A percentile compares a stretch with the other conserved stretches of the same genome.
Evolutionary conservation across 1,140 invertebrate species (phyloP).

Genomic region (Caenorhabditis inopinata): DNA sequence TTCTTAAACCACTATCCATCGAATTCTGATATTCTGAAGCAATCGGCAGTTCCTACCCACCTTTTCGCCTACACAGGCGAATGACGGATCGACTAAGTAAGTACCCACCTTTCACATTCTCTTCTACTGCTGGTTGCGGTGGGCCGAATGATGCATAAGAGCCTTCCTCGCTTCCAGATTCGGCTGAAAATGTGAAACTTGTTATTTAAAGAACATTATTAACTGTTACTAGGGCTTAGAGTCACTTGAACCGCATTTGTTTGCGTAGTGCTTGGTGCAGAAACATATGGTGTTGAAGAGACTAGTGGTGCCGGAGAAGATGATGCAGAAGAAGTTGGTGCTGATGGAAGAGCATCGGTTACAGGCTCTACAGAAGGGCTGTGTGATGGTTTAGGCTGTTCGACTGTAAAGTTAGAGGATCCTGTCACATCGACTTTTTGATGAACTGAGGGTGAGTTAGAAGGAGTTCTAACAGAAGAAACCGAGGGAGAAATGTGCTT

Average conservation of each 20-base stretch:
- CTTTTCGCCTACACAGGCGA: no score
- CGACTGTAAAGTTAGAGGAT: constrained; percentile 11
- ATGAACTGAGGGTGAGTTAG: not conserved
- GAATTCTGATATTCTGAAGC: constrained; percentile 22
- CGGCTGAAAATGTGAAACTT: not conserved
- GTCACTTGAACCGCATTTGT: no score
- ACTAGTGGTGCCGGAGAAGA: not conserved
- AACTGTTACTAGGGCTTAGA: not conserved
- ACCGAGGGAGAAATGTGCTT: not conserved
- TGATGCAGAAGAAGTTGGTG: not conserved
- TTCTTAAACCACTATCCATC: not conserved
- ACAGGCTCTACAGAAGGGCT: no score
- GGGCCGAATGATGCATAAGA: not conserved
- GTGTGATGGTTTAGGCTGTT: not conserved
- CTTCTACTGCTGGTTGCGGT: not conserved
- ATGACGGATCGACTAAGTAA: no score
- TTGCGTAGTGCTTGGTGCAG: not conserved
- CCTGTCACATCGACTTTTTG: constrained; percentile 6
- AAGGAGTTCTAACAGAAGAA: constrained; percentile 7
- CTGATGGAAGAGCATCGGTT: not conserved
- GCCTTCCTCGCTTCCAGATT: not conserved
- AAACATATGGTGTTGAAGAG: not conserved
- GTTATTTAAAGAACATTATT: not conserved
- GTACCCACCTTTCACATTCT: not conserved
- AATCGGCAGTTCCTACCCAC: not conserved